Evolutionary conservation across 2,113 vertebrate species (phyloP).

Genomic region (Grus americana): DNA sequence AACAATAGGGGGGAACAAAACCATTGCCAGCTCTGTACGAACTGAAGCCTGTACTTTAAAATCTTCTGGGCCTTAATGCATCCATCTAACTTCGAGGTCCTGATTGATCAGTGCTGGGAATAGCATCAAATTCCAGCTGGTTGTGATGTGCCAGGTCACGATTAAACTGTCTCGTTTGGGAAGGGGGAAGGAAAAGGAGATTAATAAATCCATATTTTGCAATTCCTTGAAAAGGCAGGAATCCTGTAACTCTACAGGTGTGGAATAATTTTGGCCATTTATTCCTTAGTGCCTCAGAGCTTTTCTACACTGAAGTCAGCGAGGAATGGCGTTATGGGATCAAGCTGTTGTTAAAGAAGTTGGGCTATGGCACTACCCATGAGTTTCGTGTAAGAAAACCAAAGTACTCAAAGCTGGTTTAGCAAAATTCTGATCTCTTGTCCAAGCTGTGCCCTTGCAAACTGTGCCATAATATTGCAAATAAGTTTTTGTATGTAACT

Average conservation of each 20-base stretch:
- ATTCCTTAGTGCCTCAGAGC: neutral
- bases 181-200: neutral
- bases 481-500: neutral
- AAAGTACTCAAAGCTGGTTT: neutral
- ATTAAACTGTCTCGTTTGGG: constrained; percentile 27
- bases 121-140: constrained; percentile 46
- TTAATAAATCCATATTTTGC: neutral
- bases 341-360: neutral
- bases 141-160: constrained; percentile 48
- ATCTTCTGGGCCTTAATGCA: constrained; percentile 9
- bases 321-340: neutral
- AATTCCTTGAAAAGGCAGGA: constrained; percentile 1
- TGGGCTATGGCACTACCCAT: neutral
- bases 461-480: neutral
- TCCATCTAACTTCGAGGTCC: constrained; percentile 25
- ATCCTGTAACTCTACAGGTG: constrained; percentile 20
- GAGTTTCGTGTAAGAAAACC: neutral
- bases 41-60: constrained; percentile 16
- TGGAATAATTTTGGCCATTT: constrained; percentile 38
- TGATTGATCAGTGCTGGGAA: constrained; percentile 62
- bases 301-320: neutral
- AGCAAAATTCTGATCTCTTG: neutral
- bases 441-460: neutral
- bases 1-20: constrained; percentile 9
- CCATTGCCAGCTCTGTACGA: neutral